Evolutionary conservation across 2,888 invertebrate genomes (phyloP), one percentile per base, ranked within the genome.

Genomic region (Melinopterus prodromus): DNA sequence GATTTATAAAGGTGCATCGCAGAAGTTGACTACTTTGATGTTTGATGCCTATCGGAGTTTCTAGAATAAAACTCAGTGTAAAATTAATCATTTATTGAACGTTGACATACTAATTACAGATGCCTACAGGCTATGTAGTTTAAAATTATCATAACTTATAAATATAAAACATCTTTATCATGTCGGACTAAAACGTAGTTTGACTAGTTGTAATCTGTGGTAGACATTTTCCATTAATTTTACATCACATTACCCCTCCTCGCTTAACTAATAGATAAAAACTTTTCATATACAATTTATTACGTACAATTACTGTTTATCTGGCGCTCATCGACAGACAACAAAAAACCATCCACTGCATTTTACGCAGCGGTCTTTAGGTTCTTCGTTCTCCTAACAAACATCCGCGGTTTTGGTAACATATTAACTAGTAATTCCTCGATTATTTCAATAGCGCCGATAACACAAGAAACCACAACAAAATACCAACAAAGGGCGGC

Each of bases 151-250:
- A 71, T 38, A 79, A 79, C 79, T 77, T 79, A 79, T 77, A 79
- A 79, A 79, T 79, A 79, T 79, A 79, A 79, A 79, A 79, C 78
- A 78, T 78, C 78, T 78, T 37, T 72, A 78, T 74, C 75, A 74
- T 78, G 69, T 37, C 74, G 35, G 74, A 74, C 74, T 74, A 74
- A 74, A 74, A 74, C 74, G 9, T 74, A 35, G 35, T 26, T 74
- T 74, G 74, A 74, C 74, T 74, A 74, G 74, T 74, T 37, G 74
- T 74, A 74, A 35, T 74, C 74, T 74, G 36, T 74, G 74, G 74
- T 12, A 35, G 35, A 36, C 37, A 14, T 71, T 71, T 71, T 71
- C 71, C 7, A 9, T 26, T 71, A 16, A 16, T 26, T 35, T 74
- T 74, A 74, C 74, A 74, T 74, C 74, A 74, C 74, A 74, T 74